phyloP scores from a whole-genome alignment of 2,797 vertebrate genomes.

The Sebastolobus alascanus region DNA sequence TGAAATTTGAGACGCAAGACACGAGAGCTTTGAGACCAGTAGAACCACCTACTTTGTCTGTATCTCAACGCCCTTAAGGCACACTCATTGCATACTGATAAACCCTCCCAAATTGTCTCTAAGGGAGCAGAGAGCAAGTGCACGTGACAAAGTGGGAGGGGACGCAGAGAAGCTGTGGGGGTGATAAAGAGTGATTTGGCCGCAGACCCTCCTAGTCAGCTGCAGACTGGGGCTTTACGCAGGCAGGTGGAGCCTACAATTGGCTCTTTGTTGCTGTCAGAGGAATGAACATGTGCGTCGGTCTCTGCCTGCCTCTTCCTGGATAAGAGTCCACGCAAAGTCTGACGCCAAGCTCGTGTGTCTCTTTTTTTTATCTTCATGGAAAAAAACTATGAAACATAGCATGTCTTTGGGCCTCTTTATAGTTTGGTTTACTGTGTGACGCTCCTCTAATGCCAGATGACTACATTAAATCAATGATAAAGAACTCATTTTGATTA shows the following conservation, averaged over 20 bases:
- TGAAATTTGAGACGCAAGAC: constrained; percentile 70
- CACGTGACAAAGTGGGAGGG: constrained; percentile 77
- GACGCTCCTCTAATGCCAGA: constrained; percentile 14
- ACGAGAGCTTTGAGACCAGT: constrained; percentile 58
- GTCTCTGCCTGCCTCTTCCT: constrained; percentile 73
- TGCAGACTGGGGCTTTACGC: constrained; percentile 70
- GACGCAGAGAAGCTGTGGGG: constrained; percentile 56
- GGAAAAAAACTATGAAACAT: constrained; percentile 70
- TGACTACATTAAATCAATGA: constrained; percentile 19
- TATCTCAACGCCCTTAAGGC: constrained; percentile 56
- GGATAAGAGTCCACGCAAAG: constrained; percentile 60
- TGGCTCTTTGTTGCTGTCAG: constrained; percentile 82
- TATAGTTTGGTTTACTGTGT: constrained; percentile 16
- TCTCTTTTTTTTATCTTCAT: constrained; percentile 27
- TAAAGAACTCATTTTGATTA: constrained; percentile 18
- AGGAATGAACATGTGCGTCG: constrained; percentile 81
- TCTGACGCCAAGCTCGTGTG: constrained; percentile 64
- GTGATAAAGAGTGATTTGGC: constrained; percentile 67
- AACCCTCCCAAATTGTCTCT: constrained; percentile 67
- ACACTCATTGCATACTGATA: constrained; percentile 72
- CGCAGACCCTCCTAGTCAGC: constrained; percentile 77
- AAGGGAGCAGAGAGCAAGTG: constrained; percentile 58
- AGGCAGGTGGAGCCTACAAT: constrained; percentile 85
- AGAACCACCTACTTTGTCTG: constrained; percentile 71
- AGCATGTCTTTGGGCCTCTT: constrained; percentile 36